phyloP scores from a whole-genome alignment of 1,140 invertebrate genomes.

The Vollenhovia emeryi region DNA sequence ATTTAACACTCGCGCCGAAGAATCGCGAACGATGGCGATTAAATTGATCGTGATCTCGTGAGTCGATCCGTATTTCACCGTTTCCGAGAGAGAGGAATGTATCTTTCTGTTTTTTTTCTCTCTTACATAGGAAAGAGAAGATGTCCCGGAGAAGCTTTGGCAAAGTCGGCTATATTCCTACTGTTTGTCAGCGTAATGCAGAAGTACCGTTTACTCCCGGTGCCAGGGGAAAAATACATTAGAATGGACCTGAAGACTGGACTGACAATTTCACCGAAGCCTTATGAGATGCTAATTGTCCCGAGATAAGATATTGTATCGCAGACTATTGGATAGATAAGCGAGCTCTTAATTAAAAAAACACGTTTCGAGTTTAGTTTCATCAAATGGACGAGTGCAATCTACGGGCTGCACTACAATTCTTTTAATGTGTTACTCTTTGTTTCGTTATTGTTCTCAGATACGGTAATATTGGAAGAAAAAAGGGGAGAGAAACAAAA shows the following conservation, averaged over 20 bases:
- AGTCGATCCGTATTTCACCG: neutral
- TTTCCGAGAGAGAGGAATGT: neutral
- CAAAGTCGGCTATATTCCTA: slow-evolving; percentile 90
- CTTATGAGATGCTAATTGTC: slow-evolving; percentile 77
- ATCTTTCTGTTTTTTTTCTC: neutral
- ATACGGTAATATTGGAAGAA: neutral
- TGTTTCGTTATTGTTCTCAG: neutral
- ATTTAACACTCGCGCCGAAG: neutral
- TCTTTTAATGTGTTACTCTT: neutral
- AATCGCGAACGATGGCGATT: neutral
- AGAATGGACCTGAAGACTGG: slow-evolving; percentile 74
- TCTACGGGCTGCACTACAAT: neutral
- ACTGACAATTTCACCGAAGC: slow-evolving; percentile 78
- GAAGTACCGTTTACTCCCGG: slow-evolving; percentile 78
- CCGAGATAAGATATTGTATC: slow-evolving; percentile 59
- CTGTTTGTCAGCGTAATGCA: slow-evolving; percentile 90
- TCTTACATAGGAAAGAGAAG: slow-evolving; percentile 89
- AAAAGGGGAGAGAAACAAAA: neutral
- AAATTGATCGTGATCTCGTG: neutral
- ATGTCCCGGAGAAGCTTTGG: slow-evolving; percentile 92
- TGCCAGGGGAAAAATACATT: slow-evolving; percentile 76
- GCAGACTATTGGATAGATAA: neutral
- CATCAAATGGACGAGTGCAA: neutral
- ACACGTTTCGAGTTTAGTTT: neutral
- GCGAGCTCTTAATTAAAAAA: neutral